A percentile compares a stretch with the other conserved stretches of the same genome.
Evolutionary conservation across 2,888 invertebrate species (phyloP).

Genomic region (Ctenicera cuprea): DNA sequence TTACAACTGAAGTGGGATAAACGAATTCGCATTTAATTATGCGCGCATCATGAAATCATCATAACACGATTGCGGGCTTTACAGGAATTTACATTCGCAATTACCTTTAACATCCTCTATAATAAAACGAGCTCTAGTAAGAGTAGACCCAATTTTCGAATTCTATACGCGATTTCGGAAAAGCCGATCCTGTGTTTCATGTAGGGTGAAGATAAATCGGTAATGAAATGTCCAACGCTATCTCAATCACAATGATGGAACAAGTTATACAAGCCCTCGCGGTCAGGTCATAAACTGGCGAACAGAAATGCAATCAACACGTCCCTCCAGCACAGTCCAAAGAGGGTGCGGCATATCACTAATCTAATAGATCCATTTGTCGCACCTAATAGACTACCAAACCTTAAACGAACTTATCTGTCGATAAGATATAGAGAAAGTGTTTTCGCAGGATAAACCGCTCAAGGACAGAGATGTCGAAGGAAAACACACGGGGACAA

Average conservation of each 20-base stretch:
- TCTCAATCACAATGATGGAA: conserved; percentile 39
- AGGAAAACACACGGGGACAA: conserved; percentile 13
- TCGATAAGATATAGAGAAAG: conserved; percentile 49
- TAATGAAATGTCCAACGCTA: conserved; percentile 33
- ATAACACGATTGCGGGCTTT: not conserved
- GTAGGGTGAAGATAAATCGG: conserved; percentile 21
- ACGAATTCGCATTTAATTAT: conserved; percentile 19
- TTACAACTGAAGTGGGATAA: conserved; percentile 18
- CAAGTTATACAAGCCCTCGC: conserved; percentile 34
- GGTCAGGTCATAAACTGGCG: conserved; percentile 57
- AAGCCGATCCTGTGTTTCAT: not conserved
- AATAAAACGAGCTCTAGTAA: too few species aligned
- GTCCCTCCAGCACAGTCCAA: conserved; percentile 51
- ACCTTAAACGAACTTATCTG: conserved; percentile 53
- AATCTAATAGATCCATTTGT: conserved; percentile 66
- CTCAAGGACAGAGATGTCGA: conserved; percentile 26
- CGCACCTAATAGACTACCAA: conserved; percentile 63
- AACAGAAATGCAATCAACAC: conserved; percentile 59
- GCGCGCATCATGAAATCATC: conserved; percentile 16
- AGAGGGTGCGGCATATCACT: conserved; percentile 61
- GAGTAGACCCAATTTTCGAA: not conserved
- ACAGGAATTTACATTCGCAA: conserved; percentile 1
- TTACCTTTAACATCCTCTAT: not conserved
- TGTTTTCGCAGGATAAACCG: conserved; percentile 34
- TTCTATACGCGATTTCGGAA: not conserved